A percentile compares a stretch with the other conserved stretches of the same genome.
These are phyloP conservation scores for Champsocephalus gunnari DNA, from an alignment of 2,797 vertebrate genomes.

Conservation along the genomic window DNA sequence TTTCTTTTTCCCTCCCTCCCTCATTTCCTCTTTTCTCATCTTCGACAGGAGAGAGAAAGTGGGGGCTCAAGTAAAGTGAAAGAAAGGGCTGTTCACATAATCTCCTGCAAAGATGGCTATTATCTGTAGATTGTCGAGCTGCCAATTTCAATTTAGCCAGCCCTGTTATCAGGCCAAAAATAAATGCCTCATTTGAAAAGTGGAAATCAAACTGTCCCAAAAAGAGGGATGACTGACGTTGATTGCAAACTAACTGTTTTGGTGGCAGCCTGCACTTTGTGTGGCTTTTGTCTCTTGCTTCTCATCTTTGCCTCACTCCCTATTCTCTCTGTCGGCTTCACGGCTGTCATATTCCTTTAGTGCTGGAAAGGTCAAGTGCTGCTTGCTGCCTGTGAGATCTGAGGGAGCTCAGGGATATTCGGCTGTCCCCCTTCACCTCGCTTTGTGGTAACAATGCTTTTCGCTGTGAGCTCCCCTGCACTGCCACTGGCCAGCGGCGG, in stretches of 20 bases:
- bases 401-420: constrained; percentile 76
- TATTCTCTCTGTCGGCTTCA: constrained; percentile 81
- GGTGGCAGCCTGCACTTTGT: constrained; percentile 87
- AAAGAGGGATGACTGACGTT: constrained; percentile 86
- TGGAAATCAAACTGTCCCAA: constrained; percentile 90
- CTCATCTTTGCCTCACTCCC: constrained; percentile 53
- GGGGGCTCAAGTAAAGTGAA: constrained; percentile 67
- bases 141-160: constrained; percentile 86
- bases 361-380: constrained; percentile 87
- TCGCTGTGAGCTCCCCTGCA: constrained; percentile 70
- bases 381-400: constrained; percentile 86
- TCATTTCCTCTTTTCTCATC: constrained; percentile 76
- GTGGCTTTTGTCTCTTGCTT: constrained; percentile 85
- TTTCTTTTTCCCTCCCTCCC: constrained; percentile 69
- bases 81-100: constrained; percentile 84
- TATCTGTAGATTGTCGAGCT: constrained; percentile 87
- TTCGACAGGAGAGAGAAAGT: constrained; percentile 72
- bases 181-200: constrained; percentile 89
- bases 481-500: constrained; percentile 60
- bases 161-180: constrained; percentile 87
- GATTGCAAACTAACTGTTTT: constrained; percentile 90
- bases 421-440: constrained; percentile 55
- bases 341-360: constrained; percentile 90
- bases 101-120: constrained; percentile 82
- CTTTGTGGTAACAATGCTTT: constrained; percentile 74